Conservation (phyloP, 2,888 invertebrate species). For the Drosophila kuntzei region DNA sequence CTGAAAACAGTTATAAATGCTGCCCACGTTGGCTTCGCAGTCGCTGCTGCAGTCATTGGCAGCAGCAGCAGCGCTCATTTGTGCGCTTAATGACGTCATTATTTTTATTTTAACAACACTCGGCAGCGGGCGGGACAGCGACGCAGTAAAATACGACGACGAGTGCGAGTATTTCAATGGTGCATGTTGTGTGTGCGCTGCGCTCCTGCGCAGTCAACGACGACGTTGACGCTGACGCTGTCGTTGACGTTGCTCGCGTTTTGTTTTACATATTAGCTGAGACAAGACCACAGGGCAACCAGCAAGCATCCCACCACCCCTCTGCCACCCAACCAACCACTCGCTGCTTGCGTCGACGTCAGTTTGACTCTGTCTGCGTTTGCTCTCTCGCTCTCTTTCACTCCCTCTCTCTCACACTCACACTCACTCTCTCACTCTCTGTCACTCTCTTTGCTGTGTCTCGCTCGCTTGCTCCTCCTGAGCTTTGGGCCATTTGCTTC, state of each 20-base stretch:
- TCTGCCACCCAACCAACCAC: conserved; percentile 40
- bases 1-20: conserved; percentile 77
- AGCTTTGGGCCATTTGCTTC: conserved; percentile 58
- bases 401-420: conserved; percentile 32
- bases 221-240: conserved; percentile 49
- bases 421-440: conserved; percentile 34
- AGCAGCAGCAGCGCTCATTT: conserved; percentile 77
- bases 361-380: conserved; percentile 58
- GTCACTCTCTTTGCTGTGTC: conserved; percentile 27
- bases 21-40: conserved; percentile 48
- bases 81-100: conserved; percentile 81
- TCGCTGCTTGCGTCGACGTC: conserved; percentile 67
- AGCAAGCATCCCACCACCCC: conserved; percentile 25
- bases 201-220: conserved; percentile 78
- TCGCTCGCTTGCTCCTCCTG: conserved; percentile 68
- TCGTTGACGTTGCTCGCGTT: conserved; percentile 59
- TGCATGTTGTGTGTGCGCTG: conserved; percentile 67
- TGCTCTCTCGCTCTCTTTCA: conserved; percentile 53
- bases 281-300: conserved; percentile 63
- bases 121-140: conserved; percentile 57
- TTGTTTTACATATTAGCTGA: conserved; percentile 69
- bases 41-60: conserved; percentile 23
- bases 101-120: conserved; percentile 81
- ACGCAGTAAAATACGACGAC: conserved; percentile 66
- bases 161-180: conserved; percentile 61